phyloP scores from a whole-genome alignment of 1,140 invertebrate species.

The Pseudomyrmex sp. region DNA sequence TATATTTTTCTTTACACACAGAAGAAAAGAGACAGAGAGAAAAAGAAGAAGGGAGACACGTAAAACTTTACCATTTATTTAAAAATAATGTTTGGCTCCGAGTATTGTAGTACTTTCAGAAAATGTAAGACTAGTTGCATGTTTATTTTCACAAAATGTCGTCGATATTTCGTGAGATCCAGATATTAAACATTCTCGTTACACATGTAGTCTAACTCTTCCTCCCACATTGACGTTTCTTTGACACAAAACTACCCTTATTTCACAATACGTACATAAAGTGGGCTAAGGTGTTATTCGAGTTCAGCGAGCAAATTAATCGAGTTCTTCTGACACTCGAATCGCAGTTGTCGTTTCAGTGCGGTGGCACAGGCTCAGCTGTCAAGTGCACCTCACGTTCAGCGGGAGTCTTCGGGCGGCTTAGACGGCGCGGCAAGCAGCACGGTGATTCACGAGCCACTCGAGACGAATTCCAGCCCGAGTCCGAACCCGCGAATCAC shows the following conservation, averaged over 20 bases:
- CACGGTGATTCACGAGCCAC: slow-evolving; percentile 77
- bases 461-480: slow-evolving; percentile 82
- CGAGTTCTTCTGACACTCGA: slow-evolving; percentile 71
- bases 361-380: slow-evolving; percentile 82
- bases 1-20: no score
- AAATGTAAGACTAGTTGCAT: slow-evolving; percentile 13
- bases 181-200: background rate
- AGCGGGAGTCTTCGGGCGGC: slow-evolving; percentile 72
- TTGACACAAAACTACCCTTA: background rate
- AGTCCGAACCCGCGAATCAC: slow-evolving; percentile 80
- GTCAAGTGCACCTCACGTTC: slow-evolving; percentile 66
- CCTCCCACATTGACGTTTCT: background rate
- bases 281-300: background rate
- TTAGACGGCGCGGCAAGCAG: slow-evolving; percentile 79
- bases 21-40: no score
- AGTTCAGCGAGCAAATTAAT: background rate
- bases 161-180: background rate
- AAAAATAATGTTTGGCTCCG: background rate
- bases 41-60: no score
- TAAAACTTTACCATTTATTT: background rate
- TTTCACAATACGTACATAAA: background rate
- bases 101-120: background rate
- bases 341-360: slow-evolving; percentile 80
- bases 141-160: background rate
- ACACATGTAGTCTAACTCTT: background rate